Percentiles rank a stretch among this genome's conserved stretches.
Evolutionary conservation across 2,113 vertebrate species (phyloP).

Genomic region (Mustela lutreola): DNA sequence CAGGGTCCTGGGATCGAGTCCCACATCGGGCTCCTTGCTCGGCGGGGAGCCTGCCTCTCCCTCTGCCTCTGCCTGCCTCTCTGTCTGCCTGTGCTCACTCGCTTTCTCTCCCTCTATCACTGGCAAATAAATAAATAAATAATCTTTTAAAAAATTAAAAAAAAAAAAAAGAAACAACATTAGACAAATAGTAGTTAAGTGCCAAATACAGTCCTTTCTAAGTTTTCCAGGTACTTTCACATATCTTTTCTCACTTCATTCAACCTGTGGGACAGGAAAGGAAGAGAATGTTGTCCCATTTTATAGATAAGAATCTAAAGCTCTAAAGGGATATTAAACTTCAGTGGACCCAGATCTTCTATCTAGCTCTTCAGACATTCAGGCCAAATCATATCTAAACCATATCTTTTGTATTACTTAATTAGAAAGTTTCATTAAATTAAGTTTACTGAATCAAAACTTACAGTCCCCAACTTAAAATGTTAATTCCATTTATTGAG

Average conservation of each 20-base stretch:
- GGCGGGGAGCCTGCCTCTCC: too few relatives aligned
- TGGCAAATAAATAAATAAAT: too few relatives aligned
- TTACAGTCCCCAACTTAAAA: not conserved
- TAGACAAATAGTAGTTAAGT: slow-evolving; percentile 10
- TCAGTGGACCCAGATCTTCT: not conserved
- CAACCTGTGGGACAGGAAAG: not conserved
- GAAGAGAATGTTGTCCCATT: not conserved
- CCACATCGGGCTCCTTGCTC: too few relatives aligned
- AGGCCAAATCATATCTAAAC: not conserved
- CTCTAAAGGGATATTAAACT: not conserved
- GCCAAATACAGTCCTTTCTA: slow-evolving; percentile 43
- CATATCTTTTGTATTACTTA: not conserved
- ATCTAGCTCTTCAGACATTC: not conserved
- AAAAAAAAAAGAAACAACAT: not conserved
- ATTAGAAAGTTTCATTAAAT: not conserved
- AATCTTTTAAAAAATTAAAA: too few relatives aligned
- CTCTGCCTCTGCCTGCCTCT: too few relatives aligned
- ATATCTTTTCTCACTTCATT: not conserved
- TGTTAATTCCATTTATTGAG: not conserved
- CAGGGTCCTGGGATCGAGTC: too few relatives aligned
- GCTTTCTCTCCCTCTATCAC: too few relatives aligned
- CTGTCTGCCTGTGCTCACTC: too few relatives aligned
- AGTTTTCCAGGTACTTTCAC: slow-evolving; percentile 42
- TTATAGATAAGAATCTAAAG: not conserved
- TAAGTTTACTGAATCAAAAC: not conserved